Base-by-base conservation (phyloP, 2,113 vertebrate species). In the Tamias sibiricus region DNA sequence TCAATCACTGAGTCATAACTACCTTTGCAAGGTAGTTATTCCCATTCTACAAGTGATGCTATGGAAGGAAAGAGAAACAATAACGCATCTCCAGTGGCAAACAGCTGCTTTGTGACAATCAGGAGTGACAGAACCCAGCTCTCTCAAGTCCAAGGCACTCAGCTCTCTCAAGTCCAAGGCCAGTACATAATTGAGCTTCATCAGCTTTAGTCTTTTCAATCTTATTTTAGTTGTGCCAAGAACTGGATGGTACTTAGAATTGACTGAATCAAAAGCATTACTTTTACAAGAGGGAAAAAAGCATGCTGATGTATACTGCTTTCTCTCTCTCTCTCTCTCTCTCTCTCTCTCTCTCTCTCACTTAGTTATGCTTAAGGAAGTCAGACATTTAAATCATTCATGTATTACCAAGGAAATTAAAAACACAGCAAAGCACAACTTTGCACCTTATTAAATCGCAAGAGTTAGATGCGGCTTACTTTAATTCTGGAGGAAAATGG, bases 331-430 rank as follows among this genome's bases (percentile, higher is more conserved):
- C 62, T 72, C 42, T 49, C n/a, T n/a, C 14, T 19, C 62, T 64
- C 62, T 64, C 59, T 59, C 22, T 62, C 3, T 62, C 22, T 28
- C 59, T 28, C 24, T 62, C 28, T 30, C 64, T 59, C 59, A 10
- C 32, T 77, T 68, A 90, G 54, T 82, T 82, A 86, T 5, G 85
- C 11, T 30, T 59, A 87, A 44, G 54, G 57, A 90, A 72, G 68
- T 32, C 80, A 92, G 84, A 66, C 90, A 84, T 82, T 82, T 91
- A 77, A 95, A 77, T 72, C 84, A 57, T 77, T 47, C 24, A 19
- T 22, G 54, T 72, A 79, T 79, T 72, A 77, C 30, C 35, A 76
- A 72, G 87, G 79, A 96, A 72, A 95, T 71, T 42, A 57, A 90
- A 86, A 94, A 35, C 68, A n/a, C 12, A 81, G 74, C 37, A 62